Conservation (phyloP, 2,113 vertebrate species). For the Bambusicola thoracicus region DNA sequence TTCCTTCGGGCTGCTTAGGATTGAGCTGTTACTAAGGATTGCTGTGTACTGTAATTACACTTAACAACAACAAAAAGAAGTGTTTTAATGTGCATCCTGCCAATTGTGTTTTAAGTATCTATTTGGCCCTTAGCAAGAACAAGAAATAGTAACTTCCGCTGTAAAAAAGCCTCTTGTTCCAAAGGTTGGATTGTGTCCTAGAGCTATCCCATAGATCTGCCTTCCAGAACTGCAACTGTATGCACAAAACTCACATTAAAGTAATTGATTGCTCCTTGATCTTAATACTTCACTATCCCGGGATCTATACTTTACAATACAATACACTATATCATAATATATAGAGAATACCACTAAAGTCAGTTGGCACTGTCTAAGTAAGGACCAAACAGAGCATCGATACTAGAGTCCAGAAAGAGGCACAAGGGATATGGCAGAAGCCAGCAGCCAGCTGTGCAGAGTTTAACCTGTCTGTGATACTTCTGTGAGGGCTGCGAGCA, state of each 20-base stretch:
- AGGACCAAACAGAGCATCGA: slow-evolving; percentile 6
- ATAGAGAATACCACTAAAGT: slow-evolving; percentile 19
- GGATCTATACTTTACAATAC: slow-evolving; percentile 1
- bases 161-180: not conserved
- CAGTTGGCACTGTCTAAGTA: not conserved
- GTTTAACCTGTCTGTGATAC: slow-evolving; percentile 2
- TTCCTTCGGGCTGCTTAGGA: not conserved
- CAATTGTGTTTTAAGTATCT: not conserved
- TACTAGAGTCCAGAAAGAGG: slow-evolving; percentile 16
- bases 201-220: slow-evolving; percentile 37
- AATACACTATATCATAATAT: not conserved
- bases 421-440: slow-evolving; percentile 27
- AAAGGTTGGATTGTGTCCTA: slow-evolving; percentile 29
- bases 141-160: not conserved
- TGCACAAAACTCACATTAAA: slow-evolving; percentile 36
- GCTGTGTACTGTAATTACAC: not conserved
- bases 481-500: slow-evolving; percentile 36
- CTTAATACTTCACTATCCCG: slow-evolving; percentile 2
- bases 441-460: slow-evolving; percentile 29
- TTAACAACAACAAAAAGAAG: not conserved
- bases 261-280: slow-evolving; percentile 29
- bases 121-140: not conserved
- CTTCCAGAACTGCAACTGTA: not conserved
- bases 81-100: not conserved
- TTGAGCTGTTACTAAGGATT: not conserved